Percentiles rank a stretch among this genome's conserved stretches.
phyloP scores from a whole-genome alignment of 2,888 invertebrate species.

The Mimas tiliae region DNA sequence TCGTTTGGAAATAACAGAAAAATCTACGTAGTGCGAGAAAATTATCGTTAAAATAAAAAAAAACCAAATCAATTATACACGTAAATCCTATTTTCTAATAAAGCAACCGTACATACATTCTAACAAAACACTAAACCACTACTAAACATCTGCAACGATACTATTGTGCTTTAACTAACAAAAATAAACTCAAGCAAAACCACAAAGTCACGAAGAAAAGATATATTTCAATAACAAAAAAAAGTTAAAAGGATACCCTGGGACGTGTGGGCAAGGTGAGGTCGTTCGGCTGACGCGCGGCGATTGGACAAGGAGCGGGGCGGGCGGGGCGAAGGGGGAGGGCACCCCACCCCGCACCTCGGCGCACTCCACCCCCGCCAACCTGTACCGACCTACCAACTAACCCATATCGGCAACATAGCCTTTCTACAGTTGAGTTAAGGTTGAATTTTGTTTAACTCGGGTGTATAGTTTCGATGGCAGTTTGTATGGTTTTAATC shows the following conservation, averaged over 20 bases:
- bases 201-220: constrained; percentile 45
- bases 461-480: constrained; percentile 54
- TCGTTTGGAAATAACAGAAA: not conserved
- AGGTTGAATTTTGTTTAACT: constrained; percentile 52
- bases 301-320: constrained; percentile 74
- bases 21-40: not conserved
- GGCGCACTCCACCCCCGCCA: constrained; percentile 71
- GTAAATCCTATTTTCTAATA: not conserved
- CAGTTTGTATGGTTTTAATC: constrained; percentile 72
- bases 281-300: constrained; percentile 65
- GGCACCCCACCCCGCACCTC: constrained; percentile 63
- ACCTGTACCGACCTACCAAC: constrained; percentile 63
- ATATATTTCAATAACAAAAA: constrained; percentile 22
- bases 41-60: not conserved
- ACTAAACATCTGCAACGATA: constrained; percentile 25
- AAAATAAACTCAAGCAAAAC: constrained; percentile 36
- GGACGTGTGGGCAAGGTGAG: constrained; percentile 81
- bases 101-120: not conserved
- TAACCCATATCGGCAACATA: constrained; percentile 58
- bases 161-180: constrained; percentile 29
- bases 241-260: constrained; percentile 62
- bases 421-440: constrained; percentile 48
- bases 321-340: constrained; percentile 73
- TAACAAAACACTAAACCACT: not conserved
- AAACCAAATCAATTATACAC: constrained; percentile 4